Evolutionary conservation across 2,113 vertebrate species (phyloP), one percentile per base, ranked within the genome.

Genomic region (Menidia beryllina): DNA sequence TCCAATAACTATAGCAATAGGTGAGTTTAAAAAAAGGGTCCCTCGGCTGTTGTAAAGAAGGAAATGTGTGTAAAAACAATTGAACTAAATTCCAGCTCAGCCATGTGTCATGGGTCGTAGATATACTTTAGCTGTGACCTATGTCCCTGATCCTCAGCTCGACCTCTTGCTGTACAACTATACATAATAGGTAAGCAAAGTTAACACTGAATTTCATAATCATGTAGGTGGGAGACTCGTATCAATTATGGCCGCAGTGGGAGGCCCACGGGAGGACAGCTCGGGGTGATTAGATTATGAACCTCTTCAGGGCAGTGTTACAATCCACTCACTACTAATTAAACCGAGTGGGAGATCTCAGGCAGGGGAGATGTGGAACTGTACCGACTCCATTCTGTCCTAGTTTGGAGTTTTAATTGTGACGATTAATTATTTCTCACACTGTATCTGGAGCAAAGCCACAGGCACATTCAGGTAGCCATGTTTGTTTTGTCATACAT

Each of bases 381-480:
- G 57, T 43, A 27, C 1, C 5, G 19, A 61, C 27, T 21, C 45
- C 75, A 64, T 26, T 69, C 78, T 77, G 66, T 36, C 43, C 8
- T 58, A 27, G 41, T 79, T 59, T 72, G 59, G 26, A 50, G 47
- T 69, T 80, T 81, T 81, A 82, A 81, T 72, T 85, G 74, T 66
- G 72, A 57, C 69, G 82, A 41, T 82, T 83, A 83, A 84, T 87
- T 74, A 74, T 9, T 43, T 74, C 66, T 76, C 82, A 53, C 83
- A 81, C 79, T 70, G 17, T 30, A 24, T 67, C 49, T 53, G 83
- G 54, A 73, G 67, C 55, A 51, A 39, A 77, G 75, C 77, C 69
- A 71, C 47, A 65, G 64, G 68, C 27, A 4, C 23, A 38, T 14
- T 45, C 52, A 58, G 50, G 67, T 52, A 26, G 25, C 7, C 20